Base-by-base conservation (phyloP, 2,797 vertebrate species). In the Linurgus olivaceus region DNA sequence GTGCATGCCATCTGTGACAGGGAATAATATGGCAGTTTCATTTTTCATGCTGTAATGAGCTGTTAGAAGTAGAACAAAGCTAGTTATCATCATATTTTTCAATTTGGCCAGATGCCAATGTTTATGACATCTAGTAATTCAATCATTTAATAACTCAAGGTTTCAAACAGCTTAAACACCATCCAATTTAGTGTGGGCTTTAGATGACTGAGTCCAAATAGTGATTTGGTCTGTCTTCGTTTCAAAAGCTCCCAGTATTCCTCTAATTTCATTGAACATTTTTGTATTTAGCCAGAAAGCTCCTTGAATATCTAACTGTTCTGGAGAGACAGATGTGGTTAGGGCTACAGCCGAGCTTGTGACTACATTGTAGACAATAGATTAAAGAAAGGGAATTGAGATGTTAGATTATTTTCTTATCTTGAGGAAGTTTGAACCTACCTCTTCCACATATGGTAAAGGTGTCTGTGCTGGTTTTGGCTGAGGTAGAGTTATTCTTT, bases 41-140 rank as follows among this genome's bases (percentile, higher is more conserved):
- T 96, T 96, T 63, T 76, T 80, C 45, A 19, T 74, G 40, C 38
- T 79, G 21, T 81, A 81, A 48, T 90, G 48, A 63, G 66, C 37
- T 94, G n/a, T 78, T 97, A 86, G 92, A 94, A 55, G 67, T 88
- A 71, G 76, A 96, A 92, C 35, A 96, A 92, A 86, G 58, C 21
- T 89, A 61, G 70, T 74, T 42, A 10, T 83, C 70, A 76, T 84
- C 58, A 94, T 48, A 79, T 89, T 79, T 95, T 96, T 96, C 63
- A 89, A 90, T 48, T 62, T 84, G 75, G 72, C 20, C 68, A 94
- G 42, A 40, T 93, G 61, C 67, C 90, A 91, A 35, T 58, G 26
- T 54, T 94, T 97, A 93, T 81, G 94, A 78, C 13, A 63, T 79
- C 54, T 84, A 91, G 33, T 91, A 92, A 76, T 92, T 93, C 35